Evolutionary conservation across 2,797 vertebrate genomes (phyloP).

Genomic region (Enteromius fasciolatus): DNA sequence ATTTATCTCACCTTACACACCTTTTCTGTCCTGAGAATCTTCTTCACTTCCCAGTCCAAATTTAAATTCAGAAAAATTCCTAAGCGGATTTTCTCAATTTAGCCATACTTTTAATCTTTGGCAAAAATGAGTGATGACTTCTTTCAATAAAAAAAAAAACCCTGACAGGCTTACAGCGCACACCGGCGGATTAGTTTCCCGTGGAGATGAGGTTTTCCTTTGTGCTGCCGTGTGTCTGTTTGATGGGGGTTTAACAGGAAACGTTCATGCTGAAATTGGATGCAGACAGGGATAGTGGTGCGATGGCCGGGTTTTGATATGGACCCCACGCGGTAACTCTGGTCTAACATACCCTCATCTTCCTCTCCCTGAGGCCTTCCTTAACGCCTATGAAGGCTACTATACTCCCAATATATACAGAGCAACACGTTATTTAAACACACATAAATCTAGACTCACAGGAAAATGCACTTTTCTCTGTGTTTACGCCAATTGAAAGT

Average conservation of each 20-base stretch:
- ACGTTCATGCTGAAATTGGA: slow-evolving; percentile 98
- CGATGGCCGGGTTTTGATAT: slow-evolving; percentile 96
- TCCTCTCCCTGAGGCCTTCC: slow-evolving; percentile 73
- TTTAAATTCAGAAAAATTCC: slow-evolving; percentile 94
- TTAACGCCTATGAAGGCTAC: slow-evolving; percentile 8
- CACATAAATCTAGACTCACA: slow-evolving; percentile 6
- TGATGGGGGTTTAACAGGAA: slow-evolving; percentile 99
- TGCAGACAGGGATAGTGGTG: slow-evolving; percentile 95
- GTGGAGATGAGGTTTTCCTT: slow-evolving; percentile 99
- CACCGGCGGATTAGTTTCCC: slow-evolving; percentile 97
- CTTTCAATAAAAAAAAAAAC: slow-evolving; percentile 92
- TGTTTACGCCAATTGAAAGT: slow-evolving; percentile 58
- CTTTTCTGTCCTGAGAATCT: slow-evolving; percentile 62
- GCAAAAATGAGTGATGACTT: slow-evolving; percentile 99
- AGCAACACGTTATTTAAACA: slow-evolving; percentile 19
- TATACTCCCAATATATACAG: no score
- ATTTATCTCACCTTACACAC: slow-evolving; percentile 78
- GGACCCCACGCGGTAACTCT: slow-evolving; percentile 88
- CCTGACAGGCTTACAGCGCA: slow-evolving; percentile 97
- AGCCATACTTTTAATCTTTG: slow-evolving; percentile 99
- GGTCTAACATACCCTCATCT: slow-evolving; percentile 70
- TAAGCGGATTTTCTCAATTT: slow-evolving; percentile 99
- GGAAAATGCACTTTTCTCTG: slow-evolving; percentile 51
- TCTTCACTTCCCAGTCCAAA: slow-evolving; percentile 76
- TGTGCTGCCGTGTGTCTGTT: slow-evolving; percentile 95